Evolutionary conservation across 2,888 invertebrate species (phyloP), one percentile per base, ranked within the genome.

Genomic region (Drosophila pseudotakahashii): DNA sequence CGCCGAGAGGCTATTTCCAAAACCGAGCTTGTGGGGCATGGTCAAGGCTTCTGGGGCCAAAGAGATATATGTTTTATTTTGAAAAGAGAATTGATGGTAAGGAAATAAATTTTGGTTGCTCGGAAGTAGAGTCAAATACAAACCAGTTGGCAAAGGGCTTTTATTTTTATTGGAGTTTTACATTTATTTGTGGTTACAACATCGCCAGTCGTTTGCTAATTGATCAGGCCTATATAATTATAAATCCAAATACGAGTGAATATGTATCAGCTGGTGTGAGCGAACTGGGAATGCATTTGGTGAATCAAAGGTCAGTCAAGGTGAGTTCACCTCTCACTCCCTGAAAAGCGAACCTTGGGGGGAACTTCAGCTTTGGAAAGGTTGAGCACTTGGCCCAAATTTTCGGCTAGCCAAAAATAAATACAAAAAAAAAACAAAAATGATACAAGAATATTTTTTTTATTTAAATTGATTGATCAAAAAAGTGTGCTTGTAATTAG

Each of bases 111-210:
- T 45, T 34, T 34, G 34, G 7, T 36, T 36, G 19, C 14, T 19
- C 64, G 64, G 64, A 63, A 66, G 64, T 42, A 9, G 19, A 60
- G 16, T 34, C 3, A 19, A 32, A 1, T 2, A 11, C 13, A 36
- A 64, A 53, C 64, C 53, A 63, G 64, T 53, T 47, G 42, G 11
- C 34, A 32, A 64, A 68, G 67, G 67, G 42, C 76, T 62, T 62
- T 61, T 30, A 10, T 44, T 26, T 45, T 30, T 47, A 11, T 26
- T 26, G n/a, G 39, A 16, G 5, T 7, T 6, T 19, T 1, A 19
- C 19, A 13, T 42, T 13, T 58, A 23, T 59, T 47, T 39, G 42
- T 61, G 36, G 14, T 52, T 45, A 34, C 52, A 45, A 39, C 37
- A 64, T 26, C 14, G 45, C 36, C 30, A 30, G 9, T 23, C 11